Conservation (phyloP, 2,797 vertebrate species). For the Myiotriccus ornatus region DNA sequence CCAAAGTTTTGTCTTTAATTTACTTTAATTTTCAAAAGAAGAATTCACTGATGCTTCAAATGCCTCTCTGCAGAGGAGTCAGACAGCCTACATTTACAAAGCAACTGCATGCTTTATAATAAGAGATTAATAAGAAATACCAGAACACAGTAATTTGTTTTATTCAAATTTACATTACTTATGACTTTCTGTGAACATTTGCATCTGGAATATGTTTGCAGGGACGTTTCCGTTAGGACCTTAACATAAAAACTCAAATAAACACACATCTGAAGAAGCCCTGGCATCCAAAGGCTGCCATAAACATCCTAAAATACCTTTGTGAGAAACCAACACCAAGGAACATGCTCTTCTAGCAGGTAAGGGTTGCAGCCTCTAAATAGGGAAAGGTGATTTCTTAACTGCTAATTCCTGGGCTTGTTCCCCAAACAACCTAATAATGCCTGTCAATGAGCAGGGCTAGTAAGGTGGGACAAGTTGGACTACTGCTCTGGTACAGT, state of each 20-base stretch:
- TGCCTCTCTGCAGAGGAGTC: neutral
- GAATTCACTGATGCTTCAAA: neutral
- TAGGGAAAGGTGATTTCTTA: neutral
- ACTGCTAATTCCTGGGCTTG: neutral
- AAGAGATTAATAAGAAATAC: neutral
- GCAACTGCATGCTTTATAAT: neutral
- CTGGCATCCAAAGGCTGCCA: neutral
- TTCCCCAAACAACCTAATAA: neutral
- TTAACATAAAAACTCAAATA: neutral
- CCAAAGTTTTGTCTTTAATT: neutral
- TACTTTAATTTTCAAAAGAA: neutral
- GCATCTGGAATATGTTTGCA: neutral
- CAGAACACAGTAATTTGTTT: neutral
- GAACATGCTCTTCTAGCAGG: neutral
- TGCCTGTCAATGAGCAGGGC: neutral
- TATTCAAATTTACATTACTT: neutral
- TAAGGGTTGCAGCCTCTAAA: neutral
- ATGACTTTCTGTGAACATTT: neutral
- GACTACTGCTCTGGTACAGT: neutral
- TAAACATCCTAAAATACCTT: neutral
- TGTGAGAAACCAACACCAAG: neutral
- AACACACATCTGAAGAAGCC: neutral
- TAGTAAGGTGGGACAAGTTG: accelerated
- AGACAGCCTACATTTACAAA: neutral
- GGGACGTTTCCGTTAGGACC: neutral